Base-by-base conservation (phyloP, 2,797 vertebrate genomes). In the Caiman crocodilus region DNA sequence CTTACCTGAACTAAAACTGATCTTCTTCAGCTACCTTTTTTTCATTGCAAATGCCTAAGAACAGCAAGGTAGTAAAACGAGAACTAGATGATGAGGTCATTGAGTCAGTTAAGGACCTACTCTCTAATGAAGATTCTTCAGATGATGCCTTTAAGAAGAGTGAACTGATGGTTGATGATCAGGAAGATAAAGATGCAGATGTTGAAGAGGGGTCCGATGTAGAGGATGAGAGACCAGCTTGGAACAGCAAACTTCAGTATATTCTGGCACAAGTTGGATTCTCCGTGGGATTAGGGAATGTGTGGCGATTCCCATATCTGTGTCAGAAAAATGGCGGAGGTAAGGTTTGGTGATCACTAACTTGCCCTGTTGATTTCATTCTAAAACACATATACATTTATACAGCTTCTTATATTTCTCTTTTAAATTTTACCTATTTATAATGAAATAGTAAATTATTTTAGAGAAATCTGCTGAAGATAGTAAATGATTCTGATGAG, bases 281-380 rank as follows among this genome's bases (percentile, higher is more conserved):
- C 98, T 99, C 99, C 84, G 99, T 99, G 92, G 99, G 99, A 79
- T 97, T 99, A 94, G 99, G 99, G 60, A 99, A 99, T 88, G 99
- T 99, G 80, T 99, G 99, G 99, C 97, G 99, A 97, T 99, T 99
- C 96, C 99, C 99, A 6, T 99, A 99, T 95, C 97, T 99, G 87
- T 99, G 99, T 96, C 99, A 99, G 98, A 99, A 99, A 98, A 99
- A 99, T 76, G 99, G 99, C 76, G 99, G 99, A 71, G 99, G 99
- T 99, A 98, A 99, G 99, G 97, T 26, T 88, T 71, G 59, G 1
- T 23, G 84, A 76, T 76, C 89, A 59, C 14, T 83, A 3, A 67
- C 26, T 85, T 58, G 59, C 26, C 10, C 90, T 86, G 78, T 18
- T 71, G 14, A 67, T 73, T 81, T 89, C 60, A 56, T 16, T 65